Evolutionary conservation across 2,113 vertebrate species (phyloP).

Genomic region (Perccottus glenii): DNA sequence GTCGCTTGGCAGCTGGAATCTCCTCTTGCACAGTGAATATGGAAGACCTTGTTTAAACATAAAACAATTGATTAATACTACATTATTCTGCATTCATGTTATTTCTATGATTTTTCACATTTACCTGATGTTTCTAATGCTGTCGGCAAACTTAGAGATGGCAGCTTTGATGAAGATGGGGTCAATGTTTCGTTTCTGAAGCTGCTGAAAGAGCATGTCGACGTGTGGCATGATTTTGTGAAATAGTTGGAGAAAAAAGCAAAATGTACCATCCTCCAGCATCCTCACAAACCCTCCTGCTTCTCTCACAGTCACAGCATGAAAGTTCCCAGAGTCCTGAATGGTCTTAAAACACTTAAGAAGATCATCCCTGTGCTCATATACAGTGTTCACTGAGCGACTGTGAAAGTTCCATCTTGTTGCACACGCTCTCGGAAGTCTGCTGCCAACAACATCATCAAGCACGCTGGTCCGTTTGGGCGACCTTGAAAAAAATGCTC

Average conservation of each 20-base stretch:
- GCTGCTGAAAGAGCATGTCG: slow-evolving; percentile 7
- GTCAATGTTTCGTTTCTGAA: slow-evolving; percentile 1
- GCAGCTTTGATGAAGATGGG: background rate
- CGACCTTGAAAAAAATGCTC: slow-evolving; percentile 3
- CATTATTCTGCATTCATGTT: too few species aligned
- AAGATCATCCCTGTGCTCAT: slow-evolving; percentile 1
- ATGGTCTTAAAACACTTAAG: slow-evolving; percentile 11
- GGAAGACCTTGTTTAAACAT: too few species aligned
- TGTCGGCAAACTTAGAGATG: background rate
- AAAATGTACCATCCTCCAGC: slow-evolving; percentile 1
- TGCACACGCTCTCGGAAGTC: too few species aligned
- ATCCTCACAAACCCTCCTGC: background rate
- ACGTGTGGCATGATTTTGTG: background rate
- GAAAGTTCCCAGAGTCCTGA: slow-evolving; percentile 6
- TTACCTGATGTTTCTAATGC: too few species aligned
- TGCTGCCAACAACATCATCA: background rate
- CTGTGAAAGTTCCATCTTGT: too few species aligned
- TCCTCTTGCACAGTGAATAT: background rate
- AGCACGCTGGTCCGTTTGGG: background rate
- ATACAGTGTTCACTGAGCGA: background rate
- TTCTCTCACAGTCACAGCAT: background rate
- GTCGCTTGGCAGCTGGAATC: background rate
- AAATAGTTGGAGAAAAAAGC: slow-evolving; percentile 8
- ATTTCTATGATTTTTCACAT: too few species aligned
- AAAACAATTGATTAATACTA: too few species aligned